These are phyloP conservation scores for Meloidogyne exigua DNA, from an alignment of 1,140 invertebrate species.

Conservation along the genomic window DNA sequence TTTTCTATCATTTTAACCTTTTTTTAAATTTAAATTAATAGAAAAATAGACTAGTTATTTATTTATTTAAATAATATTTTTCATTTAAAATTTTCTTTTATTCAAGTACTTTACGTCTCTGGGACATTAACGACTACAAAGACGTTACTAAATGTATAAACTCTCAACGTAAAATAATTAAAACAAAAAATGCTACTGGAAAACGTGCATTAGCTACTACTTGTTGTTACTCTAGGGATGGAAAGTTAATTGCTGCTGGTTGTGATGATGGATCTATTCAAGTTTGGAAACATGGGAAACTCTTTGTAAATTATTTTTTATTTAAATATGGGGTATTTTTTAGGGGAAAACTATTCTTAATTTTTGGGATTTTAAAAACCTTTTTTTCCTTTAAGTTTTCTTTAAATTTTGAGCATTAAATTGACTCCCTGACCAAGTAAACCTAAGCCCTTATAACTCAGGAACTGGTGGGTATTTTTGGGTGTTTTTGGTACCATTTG, in stretches of 20 bases:
- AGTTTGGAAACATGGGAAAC: slow-evolving; percentile 87
- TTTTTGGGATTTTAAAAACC: no score
- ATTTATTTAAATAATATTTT: no score
- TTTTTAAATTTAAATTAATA: neutral
- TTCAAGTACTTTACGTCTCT: slow-evolving; percentile 84
- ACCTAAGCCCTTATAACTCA: no score
- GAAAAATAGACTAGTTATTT: no score
- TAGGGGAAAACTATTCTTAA: no score
- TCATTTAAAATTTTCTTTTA: neutral
- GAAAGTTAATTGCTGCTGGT: slow-evolving; percentile 81
- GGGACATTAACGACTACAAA: slow-evolving; percentile 76
- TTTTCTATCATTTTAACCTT: neutral
- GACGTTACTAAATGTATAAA: slow-evolving; percentile 67
- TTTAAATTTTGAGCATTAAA: no score
- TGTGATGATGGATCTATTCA: slow-evolving; percentile 94
- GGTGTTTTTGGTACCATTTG: no score
- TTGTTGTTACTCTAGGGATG: slow-evolving; percentile 81
- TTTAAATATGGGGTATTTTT: no score
- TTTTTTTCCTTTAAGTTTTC: no score
- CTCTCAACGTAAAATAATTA: slow-evolving; percentile 79
- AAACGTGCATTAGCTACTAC: slow-evolving; percentile 82
- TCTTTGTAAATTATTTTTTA: slow-evolving; percentile 66
- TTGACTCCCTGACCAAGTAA: no score
- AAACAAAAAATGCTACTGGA: slow-evolving; percentile 82
- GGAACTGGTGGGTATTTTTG: no score